Base-by-base conservation (phyloP, 2,888 invertebrate genomes). In the Tryphoninae sp. region DNA sequence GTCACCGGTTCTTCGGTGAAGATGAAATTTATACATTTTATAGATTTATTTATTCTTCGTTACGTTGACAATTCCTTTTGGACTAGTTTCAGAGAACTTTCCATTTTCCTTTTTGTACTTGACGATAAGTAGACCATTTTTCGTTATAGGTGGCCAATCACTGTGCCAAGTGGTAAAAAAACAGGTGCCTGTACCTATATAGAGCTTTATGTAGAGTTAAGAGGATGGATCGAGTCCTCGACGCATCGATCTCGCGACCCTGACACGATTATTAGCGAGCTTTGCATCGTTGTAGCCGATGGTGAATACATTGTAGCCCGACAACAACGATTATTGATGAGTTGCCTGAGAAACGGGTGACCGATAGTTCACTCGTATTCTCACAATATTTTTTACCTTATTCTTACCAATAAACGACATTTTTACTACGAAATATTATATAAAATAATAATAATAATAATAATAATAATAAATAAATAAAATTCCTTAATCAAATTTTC, bases 211-310 rank as follows among this genome's bases (percentile, higher is more conserved):
- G 19, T 55, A 55, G 16, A 55, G 16, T 55, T 19, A 19, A 68
- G 68, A 42, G 26, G 59, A 68, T 80, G 72, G 65, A 77, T 77
- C 82, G 64, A 64, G 40, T 69, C 22, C 67, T 71, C 72, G 61
- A 67, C 72, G 58, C 65, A 78, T 83, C 78, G 83, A 83, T 83
- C 75, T 81, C 71, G 58, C 75, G 78, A 83, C 81, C 83, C 55
- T 81, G 83, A 74, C 78, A 78, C 75, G 71, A 81, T 78, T 78
- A 81, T 78, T 75, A 78, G 59, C 42, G 53, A 78, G 81, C 75
- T 72, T 23, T 69, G n/a, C 67, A 67, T 72, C 51, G 55, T 61
- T 64, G 68, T 62, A 64, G 69, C 40, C 64, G 68, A 76, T 77
- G 51, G 33, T 65, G 71, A 71, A 81, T 23, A 62, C 69, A 55